phyloP scores from a whole-genome alignment of 2,888 invertebrate species.

The Lymantria monacha region DNA sequence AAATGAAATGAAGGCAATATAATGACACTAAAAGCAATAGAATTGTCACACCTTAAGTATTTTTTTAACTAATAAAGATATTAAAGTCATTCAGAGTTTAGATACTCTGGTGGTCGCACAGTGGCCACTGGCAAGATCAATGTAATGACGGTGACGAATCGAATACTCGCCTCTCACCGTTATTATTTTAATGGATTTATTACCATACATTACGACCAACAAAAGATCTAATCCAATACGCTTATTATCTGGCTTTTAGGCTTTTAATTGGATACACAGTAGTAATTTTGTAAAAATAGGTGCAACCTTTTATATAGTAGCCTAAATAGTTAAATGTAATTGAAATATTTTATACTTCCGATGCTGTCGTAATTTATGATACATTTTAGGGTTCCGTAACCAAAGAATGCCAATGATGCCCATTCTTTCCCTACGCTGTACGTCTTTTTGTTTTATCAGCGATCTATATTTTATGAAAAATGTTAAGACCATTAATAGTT shows the following conservation, averaged over 20 bases:
- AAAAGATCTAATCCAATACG: conserved; percentile 56
- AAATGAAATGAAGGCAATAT: not conserved
- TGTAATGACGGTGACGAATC: conserved; percentile 73
- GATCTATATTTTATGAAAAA: too few relatives aligned
- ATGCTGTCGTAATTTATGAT: conserved; percentile 13
- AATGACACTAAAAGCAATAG: not conserved
- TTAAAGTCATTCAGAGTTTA: not conserved
- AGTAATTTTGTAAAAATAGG: conserved; percentile 19
- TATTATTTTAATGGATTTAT: conserved; percentile 72
- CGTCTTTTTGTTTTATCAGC: too few relatives aligned
- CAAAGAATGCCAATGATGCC: too few relatives aligned
- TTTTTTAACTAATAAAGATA: not conserved
- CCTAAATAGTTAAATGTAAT: conserved; percentile 20
- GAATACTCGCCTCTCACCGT: conserved; percentile 50
- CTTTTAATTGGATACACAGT: conserved; percentile 30
- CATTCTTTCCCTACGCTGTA: too few relatives aligned
- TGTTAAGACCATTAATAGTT: too few relatives aligned
- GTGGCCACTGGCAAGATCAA: conserved; percentile 46
- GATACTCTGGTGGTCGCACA: conserved; percentile 55
- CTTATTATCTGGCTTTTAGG: conserved; percentile 44
- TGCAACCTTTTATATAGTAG: conserved; percentile 16
- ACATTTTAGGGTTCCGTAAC: not conserved
- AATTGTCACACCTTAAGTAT: not conserved
- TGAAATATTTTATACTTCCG: conserved; percentile 15
- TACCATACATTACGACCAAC: conserved; percentile 53